Base-by-base conservation (phyloP, 2,797 vertebrate species). In the Echiichthys vipera region DNA sequence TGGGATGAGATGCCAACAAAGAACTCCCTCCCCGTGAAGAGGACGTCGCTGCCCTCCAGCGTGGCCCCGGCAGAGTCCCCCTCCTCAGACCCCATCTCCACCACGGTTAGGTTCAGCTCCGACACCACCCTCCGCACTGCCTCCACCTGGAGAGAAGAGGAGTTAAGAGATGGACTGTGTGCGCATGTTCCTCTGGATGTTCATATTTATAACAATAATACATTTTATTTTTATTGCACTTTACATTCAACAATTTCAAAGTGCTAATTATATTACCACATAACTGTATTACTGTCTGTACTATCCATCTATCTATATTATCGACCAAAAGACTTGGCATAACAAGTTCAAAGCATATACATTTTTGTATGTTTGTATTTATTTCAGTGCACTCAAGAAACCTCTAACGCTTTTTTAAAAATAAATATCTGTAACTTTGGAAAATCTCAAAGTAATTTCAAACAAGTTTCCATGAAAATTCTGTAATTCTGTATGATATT, bases 1-100 rank as follows among this genome's bases (percentile, higher is more conserved):
- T 97, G 94, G 58, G 96, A 95, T 14, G 97, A 98, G 75, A 98
- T 92, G 18, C 97, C 96, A 29, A 98, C 96, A 2, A 98, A 98
- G 90, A 98, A 97, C 87, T 98, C 97, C 68, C 93, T 94, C 50
- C 97, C 97, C 0, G 97, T 98, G 90, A 98, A 98, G 43, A 98
- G 94, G 30, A 98, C 92, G 15, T 98, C 97, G 1, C 96, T 96
- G 85, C 96, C 97, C 74, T 98, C 97, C 81, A 98, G 84, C 0
- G 96, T 97, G 12, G 97, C 96, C 34, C 91, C 95, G 24, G 91
- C 95, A 0, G 89, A 87, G 42, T 87, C 84, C 0, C 90, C 91
- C 34, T 90, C 89, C 54, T 94, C 90, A 0, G 90, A 84, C 0
- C 91, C 95, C 91, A 97, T 93, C 90, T 98, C 96, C 54, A 96